These are phyloP conservation scores for Spisula solida DNA, from an alignment of 2,888 invertebrate genomes.

Conservation along the genomic window DNA sequence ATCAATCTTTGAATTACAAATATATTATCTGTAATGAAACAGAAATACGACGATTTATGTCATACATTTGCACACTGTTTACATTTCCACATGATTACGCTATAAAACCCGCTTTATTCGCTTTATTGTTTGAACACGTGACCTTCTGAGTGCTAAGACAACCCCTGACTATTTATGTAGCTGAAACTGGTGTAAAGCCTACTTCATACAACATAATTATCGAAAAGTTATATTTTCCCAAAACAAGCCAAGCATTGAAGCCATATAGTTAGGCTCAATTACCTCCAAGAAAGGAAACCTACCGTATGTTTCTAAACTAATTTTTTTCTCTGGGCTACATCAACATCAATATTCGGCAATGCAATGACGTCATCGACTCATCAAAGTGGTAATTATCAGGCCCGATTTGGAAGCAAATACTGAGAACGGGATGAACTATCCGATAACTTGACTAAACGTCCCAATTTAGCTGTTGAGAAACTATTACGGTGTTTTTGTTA, in stretches of 20 bases:
- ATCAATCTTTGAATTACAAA: neutral
- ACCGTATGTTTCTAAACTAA: neutral
- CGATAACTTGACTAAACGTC: conserved; percentile 21
- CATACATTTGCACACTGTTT: neutral
- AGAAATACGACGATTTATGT: neutral
- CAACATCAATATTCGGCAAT: conserved; percentile 30
- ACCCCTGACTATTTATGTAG: too few species aligned
- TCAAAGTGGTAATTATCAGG: conserved; percentile 24
- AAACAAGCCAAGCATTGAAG: neutral
- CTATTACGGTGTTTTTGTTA: conserved; percentile 8
- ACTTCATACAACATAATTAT: neutral
- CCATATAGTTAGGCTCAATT: neutral
- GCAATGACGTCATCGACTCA: conserved; percentile 28
- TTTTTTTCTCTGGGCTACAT: neutral
- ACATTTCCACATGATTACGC: neutral
- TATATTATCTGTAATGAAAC: neutral
- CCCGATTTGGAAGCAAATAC: neutral
- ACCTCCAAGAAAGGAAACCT: neutral
- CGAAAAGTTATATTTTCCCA: neutral
- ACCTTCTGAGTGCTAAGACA: too few species aligned
- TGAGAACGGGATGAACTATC: neutral
- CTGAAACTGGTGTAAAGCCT: neutral
- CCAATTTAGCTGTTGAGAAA: neutral
- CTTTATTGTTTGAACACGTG: too few species aligned
- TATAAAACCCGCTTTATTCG: too few species aligned